A percentile compares a stretch with the other conserved stretches of the same genome.
These are phyloP conservation scores for Empis stercorea DNA, from an alignment of 2,888 invertebrate genomes.

Conservation along the genomic window DNA sequence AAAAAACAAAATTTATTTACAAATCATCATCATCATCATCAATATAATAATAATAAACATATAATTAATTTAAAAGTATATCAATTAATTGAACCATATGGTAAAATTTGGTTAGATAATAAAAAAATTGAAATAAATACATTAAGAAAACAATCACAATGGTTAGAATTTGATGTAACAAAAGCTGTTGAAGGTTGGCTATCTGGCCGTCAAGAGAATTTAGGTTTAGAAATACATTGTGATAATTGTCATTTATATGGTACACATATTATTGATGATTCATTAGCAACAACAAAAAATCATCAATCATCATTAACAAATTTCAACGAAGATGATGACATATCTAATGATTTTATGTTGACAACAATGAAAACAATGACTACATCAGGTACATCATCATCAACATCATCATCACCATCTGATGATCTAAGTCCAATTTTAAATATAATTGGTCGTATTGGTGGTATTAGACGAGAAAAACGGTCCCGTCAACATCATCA, in stretches of 20 bases:
- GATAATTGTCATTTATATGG: conserved; percentile 35
- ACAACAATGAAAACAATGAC: not conserved
- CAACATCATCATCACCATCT: conserved; percentile 10
- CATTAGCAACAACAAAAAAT: conserved; percentile 1
- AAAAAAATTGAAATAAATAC: conserved; percentile 30
- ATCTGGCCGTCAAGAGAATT: conserved; percentile 34
- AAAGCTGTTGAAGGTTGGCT: conserved; percentile 39
- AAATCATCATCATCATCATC: conserved; percentile 4
- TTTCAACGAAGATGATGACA: too few species aligned
- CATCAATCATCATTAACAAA: too few species aligned
- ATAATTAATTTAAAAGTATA: conserved; percentile 26
- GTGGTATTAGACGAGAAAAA: conserved; percentile 20
- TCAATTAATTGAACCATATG: conserved; percentile 22
- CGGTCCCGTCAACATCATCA: conserved; percentile 15
- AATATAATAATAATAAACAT: conserved; percentile 11
- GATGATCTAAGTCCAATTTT: conserved; percentile 25
- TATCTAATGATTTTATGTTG: not conserved
- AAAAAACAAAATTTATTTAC: not conserved
- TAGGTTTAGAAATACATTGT: conserved; percentile 43
- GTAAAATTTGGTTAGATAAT: conserved; percentile 28
- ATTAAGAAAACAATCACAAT: conserved; percentile 35
- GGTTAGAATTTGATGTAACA: conserved; percentile 49
- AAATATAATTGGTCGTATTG: conserved; percentile 27
- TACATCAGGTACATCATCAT: not conserved
- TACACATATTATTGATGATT: conserved; percentile 31